Evolutionary conservation across 2,888 invertebrate genomes (phyloP).

Genomic region (Conchocele bisecta): DNA sequence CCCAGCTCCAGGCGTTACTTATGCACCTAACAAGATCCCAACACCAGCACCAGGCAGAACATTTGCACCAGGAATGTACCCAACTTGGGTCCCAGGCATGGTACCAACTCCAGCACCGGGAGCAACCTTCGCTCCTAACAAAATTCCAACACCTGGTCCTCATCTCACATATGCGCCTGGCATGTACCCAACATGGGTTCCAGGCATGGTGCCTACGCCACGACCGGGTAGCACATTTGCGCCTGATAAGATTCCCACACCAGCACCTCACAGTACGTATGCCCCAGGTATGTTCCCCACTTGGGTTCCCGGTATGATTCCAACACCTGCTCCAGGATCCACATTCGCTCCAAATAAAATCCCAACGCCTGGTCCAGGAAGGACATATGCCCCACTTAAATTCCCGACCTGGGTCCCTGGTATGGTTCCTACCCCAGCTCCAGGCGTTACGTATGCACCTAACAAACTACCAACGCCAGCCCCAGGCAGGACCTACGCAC

Average conservation of each 20-base stretch:
- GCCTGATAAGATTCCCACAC: constrained; percentile 13
- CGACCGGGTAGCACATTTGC: constrained; percentile 16
- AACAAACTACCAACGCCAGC: constrained; percentile 48
- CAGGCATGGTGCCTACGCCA: constrained; percentile 42
- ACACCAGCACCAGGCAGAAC: constrained; percentile 54
- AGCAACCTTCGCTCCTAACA: constrained; percentile 49
- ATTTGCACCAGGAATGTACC: constrained; percentile 48
- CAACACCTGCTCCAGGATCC: constrained; percentile 50
- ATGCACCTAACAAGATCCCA: constrained; percentile 53
- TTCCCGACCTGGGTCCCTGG: constrained; percentile 48
- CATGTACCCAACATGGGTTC: constrained; percentile 48
- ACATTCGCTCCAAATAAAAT: constrained; percentile 35
- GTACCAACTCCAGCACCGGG: constrained; percentile 57
- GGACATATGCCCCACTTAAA: constrained; percentile 37
- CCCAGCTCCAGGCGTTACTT: constrained; percentile 57
- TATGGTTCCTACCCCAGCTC: constrained; percentile 55
- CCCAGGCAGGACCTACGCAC: constrained; percentile 56
- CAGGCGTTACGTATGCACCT: constrained; percentile 53
- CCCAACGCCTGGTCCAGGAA: constrained; percentile 37
- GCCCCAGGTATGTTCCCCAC: constrained; percentile 35
- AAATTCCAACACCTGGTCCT: constrained; percentile 54
- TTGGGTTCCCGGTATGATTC: constrained; percentile 28
- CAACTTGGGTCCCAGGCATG: constrained; percentile 58
- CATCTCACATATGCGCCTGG: constrained; percentile 51
- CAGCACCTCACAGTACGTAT: constrained; percentile 37